Conservation (phyloP, 2,888 invertebrate species). For the Acanthococcus lagerstroemiae region DNA sequence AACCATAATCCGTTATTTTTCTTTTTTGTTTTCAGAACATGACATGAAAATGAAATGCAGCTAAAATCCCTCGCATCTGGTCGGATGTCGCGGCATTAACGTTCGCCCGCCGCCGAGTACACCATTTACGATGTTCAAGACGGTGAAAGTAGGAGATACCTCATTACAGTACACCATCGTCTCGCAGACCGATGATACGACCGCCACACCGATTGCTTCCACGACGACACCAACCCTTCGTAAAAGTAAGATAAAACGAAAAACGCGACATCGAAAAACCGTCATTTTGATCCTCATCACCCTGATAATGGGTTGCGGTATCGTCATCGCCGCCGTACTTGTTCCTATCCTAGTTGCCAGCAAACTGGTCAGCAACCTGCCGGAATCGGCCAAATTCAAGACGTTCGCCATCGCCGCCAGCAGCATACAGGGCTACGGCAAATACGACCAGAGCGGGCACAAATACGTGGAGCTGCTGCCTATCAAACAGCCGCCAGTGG, state of each 20-base stretch:
- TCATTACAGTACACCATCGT: constrained; percentile 52
- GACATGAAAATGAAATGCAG: no score
- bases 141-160: constrained; percentile 62
- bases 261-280: constrained; percentile 36
- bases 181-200: constrained; percentile 16
- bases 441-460: constrained; percentile 31
- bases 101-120: neutral
- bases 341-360: constrained; percentile 39
- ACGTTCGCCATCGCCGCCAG: constrained; percentile 37
- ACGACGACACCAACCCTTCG: neutral
- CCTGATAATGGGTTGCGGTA: constrained; percentile 38
- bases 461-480: constrained; percentile 37
- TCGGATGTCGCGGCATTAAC: no score
- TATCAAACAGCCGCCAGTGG: constrained; percentile 35
- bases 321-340: constrained; percentile 40
- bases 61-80: no score
- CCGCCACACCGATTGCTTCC: neutral
- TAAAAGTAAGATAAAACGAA: constrained; percentile 24
- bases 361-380: constrained; percentile 40
- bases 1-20: no score
- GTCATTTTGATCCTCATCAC: constrained; percentile 39
- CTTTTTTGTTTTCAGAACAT: no score
- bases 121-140: constrained; percentile 53
- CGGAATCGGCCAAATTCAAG: constrained; percentile 37
- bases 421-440: constrained; percentile 36